Base-by-base conservation (phyloP, 2,113 vertebrate genomes). In the Cryptotis parvus region DNA sequence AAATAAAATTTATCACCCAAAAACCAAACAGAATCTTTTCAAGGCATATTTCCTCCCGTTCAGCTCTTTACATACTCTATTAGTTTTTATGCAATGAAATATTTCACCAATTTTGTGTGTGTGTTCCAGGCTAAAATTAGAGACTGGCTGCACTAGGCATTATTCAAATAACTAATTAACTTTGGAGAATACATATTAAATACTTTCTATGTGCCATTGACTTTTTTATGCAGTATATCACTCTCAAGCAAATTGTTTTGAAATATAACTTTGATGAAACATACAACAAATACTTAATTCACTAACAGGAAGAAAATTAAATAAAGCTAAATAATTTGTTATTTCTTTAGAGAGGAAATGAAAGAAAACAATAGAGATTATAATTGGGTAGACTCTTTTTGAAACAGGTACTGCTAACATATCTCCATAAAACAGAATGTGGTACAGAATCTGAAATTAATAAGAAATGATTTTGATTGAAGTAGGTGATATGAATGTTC, bases 1-100 rank as follows among this genome's bases (percentile, higher is more conserved):
- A 82, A 92, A 35, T 83, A 80, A 73, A 2, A 89, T 81, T 73
- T 84, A 26, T 82, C 93, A 91, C 49, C 49, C 10, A 52, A 52
- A 52, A 52, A n/a, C n/a, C n/a, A n/a, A n/a, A n/a, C n/a, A n/a
- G n/a, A n/a, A n/a, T n/a, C 20, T 22, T 58, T 15, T 6, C 31
- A 92, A 55, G 4, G 4, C 14, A 26, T 15, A 22, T 74, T 83
- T 79, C 45, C 14, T 84, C 35, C 43, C 5, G 31, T 3, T 78
- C 2, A 92, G 37, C 6, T 74, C 20, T 76, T 93, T 37, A 14
- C 0, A n/a, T 49, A 41, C 4, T 66, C 10, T 87, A 9, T 78
- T 68, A 27, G 31, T 16, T n/a, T 91, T 91, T 80, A 52, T 41
- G 0, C 24, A 84, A 63, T 7, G 31, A 27, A 39, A 68, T 68